These are phyloP conservation scores for Amblyopsis hoosieri DNA, from an alignment of 2,797 vertebrate genomes.

Conservation along the genomic window DNA sequence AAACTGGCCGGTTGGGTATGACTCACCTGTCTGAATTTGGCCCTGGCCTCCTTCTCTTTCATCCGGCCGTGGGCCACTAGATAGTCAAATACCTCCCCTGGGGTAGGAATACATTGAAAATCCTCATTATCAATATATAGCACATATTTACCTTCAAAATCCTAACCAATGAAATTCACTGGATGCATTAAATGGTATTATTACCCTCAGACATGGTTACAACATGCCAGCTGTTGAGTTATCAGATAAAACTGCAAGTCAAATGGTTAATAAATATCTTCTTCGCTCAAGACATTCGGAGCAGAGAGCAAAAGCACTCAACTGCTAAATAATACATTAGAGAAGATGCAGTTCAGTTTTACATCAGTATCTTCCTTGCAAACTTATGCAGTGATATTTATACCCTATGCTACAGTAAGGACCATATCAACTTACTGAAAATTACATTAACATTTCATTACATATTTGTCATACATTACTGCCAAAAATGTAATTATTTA, in stretches of 20 bases:
- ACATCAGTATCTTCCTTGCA: background rate
- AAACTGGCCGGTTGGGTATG: constrained; percentile 32
- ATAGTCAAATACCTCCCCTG: constrained; percentile 97
- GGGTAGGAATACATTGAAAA: constrained; percentile 15
- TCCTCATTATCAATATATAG: background rate
- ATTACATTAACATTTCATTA: too few relatives aligned
- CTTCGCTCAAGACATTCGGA: background rate
- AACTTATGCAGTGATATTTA: constrained; percentile 3
- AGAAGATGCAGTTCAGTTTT: background rate
- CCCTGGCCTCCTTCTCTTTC: constrained; percentile 97
- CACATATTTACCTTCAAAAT: too few relatives aligned
- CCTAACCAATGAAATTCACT: background rate
- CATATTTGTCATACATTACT: too few relatives aligned
- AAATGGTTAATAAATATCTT: background rate
- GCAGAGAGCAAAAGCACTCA: background rate
- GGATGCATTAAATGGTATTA: background rate
- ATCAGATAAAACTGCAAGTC: constrained; percentile 5
- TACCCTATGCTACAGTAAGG: background rate
- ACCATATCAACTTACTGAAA: too few relatives aligned
- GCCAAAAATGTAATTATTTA: too few relatives aligned
- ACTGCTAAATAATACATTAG: constrained; percentile 13
- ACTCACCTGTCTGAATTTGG: constrained; percentile 98
- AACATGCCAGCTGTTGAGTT: background rate
- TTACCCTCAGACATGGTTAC: background rate
- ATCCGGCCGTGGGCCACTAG: constrained; percentile 96